Evolutionary conservation across 2,797 vertebrate genomes (phyloP), one percentile per base, ranked within the genome.

Genomic region (Discoglossus pictus): DNA sequence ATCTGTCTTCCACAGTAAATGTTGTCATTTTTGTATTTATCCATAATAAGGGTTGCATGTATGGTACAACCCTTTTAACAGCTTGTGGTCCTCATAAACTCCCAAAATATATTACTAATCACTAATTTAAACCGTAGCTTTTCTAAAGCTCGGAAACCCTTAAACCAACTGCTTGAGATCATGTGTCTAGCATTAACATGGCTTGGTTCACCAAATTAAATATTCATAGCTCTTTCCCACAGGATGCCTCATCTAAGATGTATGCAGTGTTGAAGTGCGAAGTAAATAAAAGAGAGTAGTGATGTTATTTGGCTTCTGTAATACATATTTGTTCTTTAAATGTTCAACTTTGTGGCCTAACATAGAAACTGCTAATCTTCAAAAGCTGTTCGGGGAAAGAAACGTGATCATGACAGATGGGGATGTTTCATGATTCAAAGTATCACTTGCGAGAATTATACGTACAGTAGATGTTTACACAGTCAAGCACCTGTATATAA

Each of bases 251-350:
- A 50, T 64, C 54, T 56, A 58, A 63, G 68, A 70, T 58, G 52
- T 63, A 50, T 55, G 47, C 68, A 63, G 51, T n/a, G 43, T 31
- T 58, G 60, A 70, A 70, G 68, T 70, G 68, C 6, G 60, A 70
- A 63, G 68, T 63, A 62, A 58, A 70, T 69, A 69, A 69, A 61
- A 69, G 58, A 48, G 39, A 21, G 58, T 27, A 55, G 39, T 54
- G 48, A 61, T 69, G 58, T 62, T 62, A 68, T 69, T 69, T 69
- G 60, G 52, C 60, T 58, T 17, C 36, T 42, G 34, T 34, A 56
- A 36, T 70, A 70, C 52, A 70, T 70, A 63, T 70, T 58, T 54
- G 27, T 63, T 63, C 59, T 62, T 58, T 63, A 64, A 70, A 51
- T 56, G 60, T 64, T 70, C 60, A 42, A 63, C 52, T 70, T 64